These are phyloP conservation scores for Dysmachus trigonus DNA, from an alignment of 2,888 invertebrate genomes.

Conservation along the genomic window DNA sequence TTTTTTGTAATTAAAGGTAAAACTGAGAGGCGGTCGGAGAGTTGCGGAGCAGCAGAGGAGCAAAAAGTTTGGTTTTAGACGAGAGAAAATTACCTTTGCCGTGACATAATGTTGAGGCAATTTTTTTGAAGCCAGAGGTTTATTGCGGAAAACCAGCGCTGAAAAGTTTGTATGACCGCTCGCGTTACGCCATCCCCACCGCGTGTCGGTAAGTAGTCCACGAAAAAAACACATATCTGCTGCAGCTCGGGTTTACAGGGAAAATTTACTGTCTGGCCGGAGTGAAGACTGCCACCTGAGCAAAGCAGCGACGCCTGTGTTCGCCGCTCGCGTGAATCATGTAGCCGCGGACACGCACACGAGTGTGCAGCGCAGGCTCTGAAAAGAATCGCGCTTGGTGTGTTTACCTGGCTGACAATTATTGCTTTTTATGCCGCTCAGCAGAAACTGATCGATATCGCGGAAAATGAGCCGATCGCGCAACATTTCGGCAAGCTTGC, in stretches of 20 bases:
- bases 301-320: not conserved
- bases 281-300: not conserved
- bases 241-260: not conserved
- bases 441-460: not conserved
- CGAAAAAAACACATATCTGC: conserved; percentile 4
- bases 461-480: not conserved
- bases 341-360: not conserved
- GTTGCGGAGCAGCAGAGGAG: not conserved
- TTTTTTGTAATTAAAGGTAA: conserved; percentile 24
- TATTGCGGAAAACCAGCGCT: conserved; percentile 25
- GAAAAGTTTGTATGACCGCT: conserved; percentile 12
- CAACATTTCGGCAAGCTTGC: not conserved
- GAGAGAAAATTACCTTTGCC: conserved; percentile 41
- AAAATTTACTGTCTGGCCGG: not conserved
- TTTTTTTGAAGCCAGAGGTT: conserved; percentile 19
- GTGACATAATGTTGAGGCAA: conserved; percentile 41
- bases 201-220: not conserved
- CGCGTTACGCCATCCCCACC: not conserved
- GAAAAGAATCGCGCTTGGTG: conserved; percentile 1
- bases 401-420: conserved; percentile 13
- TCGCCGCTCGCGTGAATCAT: conserved; percentile 12
- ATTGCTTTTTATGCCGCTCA: not conserved
- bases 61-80: conserved; percentile 29
- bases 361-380: not conserved
- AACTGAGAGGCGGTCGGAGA: conserved; percentile 18